Evolutionary conservation across 2,113 vertebrate species (phyloP), one percentile per base, ranked within the genome.

Genomic region (Microcebus jonahi): DNA sequence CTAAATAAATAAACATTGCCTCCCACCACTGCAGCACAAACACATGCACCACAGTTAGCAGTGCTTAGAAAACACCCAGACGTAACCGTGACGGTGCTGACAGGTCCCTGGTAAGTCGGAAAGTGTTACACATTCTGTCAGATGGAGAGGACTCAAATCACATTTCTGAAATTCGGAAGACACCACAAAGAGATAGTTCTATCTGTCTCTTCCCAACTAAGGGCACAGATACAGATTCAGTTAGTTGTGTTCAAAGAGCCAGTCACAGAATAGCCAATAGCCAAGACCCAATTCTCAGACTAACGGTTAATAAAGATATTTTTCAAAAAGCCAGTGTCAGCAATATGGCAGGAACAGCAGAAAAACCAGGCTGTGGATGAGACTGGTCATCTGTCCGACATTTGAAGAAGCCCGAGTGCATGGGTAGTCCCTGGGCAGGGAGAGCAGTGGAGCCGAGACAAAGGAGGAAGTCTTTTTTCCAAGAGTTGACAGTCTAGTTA

Each of bases 261-360:
- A 76, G 65, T 91, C 53, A 34, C 6, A 68, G 20, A 92, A 75
- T 61, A 68, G 13, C 8, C 48, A 68, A 80, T 31, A 63, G 29
- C 7, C 39, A 93, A 93, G n/a, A 88, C 21, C 31, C 85, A 39
- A 42, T 48, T 84, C 21, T 57, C 48, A 97, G 50, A 57, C 42
- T 50, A 31, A 23, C 45, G 59, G 13, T 63, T 80, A 75, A 23
- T 50, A 50, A 82, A 63, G 18, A n/a, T 85, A 23, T 39, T 59
- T 75, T 68, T 88, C 57, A 67, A 94, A 76, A 86, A 63, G 39
- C 31, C 42, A 70, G 59, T 10, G 11, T 23, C 50, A 34, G 57
- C n/a, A 57, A 68, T 39, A 63, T 71, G 50, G 18, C 23, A 80
- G 13, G 53, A 4, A 61, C 9, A 82, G 6, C 39, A 4, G 34